phyloP scores from a whole-genome alignment of 2,113 vertebrate genomes.

The Embiotoca jacksoni region DNA sequence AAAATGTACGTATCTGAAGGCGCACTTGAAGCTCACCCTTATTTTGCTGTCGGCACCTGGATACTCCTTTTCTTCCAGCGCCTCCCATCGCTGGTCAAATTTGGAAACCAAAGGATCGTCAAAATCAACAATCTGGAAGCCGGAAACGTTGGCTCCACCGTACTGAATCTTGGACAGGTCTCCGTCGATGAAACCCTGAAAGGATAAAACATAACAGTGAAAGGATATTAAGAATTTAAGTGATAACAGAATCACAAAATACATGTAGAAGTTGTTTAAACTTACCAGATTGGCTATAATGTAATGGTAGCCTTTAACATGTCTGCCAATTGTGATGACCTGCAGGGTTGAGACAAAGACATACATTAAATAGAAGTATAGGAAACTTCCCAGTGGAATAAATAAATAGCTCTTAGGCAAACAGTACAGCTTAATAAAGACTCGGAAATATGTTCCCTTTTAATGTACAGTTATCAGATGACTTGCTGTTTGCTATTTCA shows the following conservation, averaged over 20 bases:
- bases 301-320: conserved; percentile 99
- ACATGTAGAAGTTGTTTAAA: conserved; percentile 19
- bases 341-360: conserved; percentile 58
- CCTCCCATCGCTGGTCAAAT: conserved; percentile 98
- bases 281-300: conserved; percentile 99
- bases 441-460: neutral
- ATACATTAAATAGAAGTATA: neutral
- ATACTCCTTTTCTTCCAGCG: conserved; percentile 97
- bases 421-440: neutral
- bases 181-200: conserved; percentile 96
- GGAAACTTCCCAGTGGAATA: neutral
- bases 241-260: neutral
- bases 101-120: conserved; percentile 96
- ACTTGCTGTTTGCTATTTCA: neutral
- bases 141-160: conserved; percentile 97
- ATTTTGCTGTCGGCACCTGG: conserved; percentile 96
- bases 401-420: neutral
- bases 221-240: neutral
- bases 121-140: conserved; percentile 99
- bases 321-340: conserved; percentile 98
- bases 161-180: conserved; percentile 99
- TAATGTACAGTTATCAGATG: neutral
- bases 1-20: neutral
- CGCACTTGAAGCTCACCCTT: conserved; percentile 83
- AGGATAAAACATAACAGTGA: neutral